phyloP scores from a whole-genome alignment of 2,113 vertebrate species.

The Aythya baeri region DNA sequence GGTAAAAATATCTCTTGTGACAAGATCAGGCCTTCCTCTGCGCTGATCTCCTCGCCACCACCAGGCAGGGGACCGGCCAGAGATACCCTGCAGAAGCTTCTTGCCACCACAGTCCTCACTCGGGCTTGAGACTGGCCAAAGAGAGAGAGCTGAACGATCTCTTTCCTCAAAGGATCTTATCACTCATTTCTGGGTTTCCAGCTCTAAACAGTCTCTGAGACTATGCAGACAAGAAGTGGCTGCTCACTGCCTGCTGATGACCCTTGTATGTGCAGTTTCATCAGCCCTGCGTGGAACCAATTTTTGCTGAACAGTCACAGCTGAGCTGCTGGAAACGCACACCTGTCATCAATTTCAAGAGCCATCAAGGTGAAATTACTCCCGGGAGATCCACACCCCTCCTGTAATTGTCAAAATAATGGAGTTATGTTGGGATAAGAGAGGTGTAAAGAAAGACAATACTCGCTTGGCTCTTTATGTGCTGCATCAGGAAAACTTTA shows the following conservation, averaged over 20 bases:
- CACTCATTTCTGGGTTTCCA: neutral
- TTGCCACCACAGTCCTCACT: neutral
- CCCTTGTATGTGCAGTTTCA: neutral
- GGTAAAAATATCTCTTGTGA: neutral
- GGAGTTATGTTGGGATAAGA: neutral
- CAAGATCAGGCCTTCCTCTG: neutral
- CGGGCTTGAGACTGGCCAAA: neutral
- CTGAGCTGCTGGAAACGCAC: neutral
- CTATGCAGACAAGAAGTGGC: neutral
- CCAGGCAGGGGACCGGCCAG: neutral
- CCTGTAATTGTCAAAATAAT: neutral
- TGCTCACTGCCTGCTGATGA: neutral
- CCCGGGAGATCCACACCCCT: neutral
- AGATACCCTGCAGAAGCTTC: neutral
- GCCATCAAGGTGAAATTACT: slow-evolving; percentile 2
- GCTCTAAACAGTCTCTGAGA: neutral
- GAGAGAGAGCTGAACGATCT: neutral
- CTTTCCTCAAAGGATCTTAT: neutral
- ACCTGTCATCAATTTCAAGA: neutral
- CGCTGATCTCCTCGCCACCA: neutral
- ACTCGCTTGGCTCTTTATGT: neutral
- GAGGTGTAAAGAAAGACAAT: neutral
- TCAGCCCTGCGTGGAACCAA: neutral
- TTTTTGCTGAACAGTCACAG: slow-evolving; percentile 18
- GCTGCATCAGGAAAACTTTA: neutral